Conservation (phyloP, 1,140 invertebrate species). For the Drosophila pruinosa region DNA sequence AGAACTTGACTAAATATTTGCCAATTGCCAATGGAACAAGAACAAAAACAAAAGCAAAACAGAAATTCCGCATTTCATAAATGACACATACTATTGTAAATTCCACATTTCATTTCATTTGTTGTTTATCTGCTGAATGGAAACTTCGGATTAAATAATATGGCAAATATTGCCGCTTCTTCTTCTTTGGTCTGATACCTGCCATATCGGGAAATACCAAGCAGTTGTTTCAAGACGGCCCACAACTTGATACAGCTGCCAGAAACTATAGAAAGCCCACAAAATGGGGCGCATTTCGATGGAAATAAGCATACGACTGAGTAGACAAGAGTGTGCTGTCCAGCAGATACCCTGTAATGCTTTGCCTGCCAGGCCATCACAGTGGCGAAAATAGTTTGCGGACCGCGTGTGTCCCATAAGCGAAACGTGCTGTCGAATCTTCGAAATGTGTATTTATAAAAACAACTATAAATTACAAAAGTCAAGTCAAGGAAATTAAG, state of each 20-base stretch:
- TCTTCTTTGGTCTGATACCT: not conserved
- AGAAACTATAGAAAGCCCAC: not conserved
- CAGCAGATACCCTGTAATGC: not conserved
- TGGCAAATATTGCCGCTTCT: constrained; percentile 36
- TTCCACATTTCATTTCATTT: not conserved
- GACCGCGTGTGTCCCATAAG: constrained; percentile 61
- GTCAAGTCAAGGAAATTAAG: constrained; percentile 74
- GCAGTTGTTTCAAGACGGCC: constrained; percentile 16
- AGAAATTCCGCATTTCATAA: constrained; percentile 64
- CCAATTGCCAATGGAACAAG: constrained; percentile 11
- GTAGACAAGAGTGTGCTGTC: not conserved
- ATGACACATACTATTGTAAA: constrained; percentile 57
- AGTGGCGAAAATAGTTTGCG: constrained; percentile 26
- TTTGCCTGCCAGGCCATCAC: not conserved
- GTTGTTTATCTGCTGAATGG: constrained; percentile 8
- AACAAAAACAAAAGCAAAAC: constrained; percentile 50
- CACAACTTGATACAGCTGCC: constrained; percentile 30
- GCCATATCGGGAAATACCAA: constrained; percentile 31
- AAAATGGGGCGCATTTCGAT: not conserved
- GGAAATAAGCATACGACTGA: not conserved
- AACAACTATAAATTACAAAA: constrained; percentile 70
- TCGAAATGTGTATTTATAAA: constrained; percentile 52
- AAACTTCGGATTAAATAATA: constrained; percentile 54
- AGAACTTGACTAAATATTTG: constrained; percentile 61
- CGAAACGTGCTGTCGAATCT: constrained; percentile 43